Evolutionary conservation across 2,888 invertebrate genomes (phyloP).

Genomic region (Mechanitis messenoides): DNA sequence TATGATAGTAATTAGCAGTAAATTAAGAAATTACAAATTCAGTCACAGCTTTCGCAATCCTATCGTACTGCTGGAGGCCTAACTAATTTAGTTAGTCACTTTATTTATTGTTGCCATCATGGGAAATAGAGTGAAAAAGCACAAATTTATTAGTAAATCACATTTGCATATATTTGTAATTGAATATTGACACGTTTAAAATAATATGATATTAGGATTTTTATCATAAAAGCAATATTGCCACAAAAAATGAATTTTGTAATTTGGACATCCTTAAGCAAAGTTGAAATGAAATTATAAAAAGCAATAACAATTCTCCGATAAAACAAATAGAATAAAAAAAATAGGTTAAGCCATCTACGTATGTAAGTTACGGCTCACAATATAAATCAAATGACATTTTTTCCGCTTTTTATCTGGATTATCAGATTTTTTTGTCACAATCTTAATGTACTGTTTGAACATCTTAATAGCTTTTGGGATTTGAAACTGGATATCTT

Average conservation of each 20-base stretch:
- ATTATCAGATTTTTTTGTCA: not conserved
- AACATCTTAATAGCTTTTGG: slow-evolving; percentile 5
- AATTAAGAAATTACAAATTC: slow-evolving; percentile 1
- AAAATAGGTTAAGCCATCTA: too few relatives aligned
- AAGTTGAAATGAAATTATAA: too few relatives aligned
- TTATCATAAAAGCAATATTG: too few relatives aligned
- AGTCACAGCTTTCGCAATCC: not conserved
- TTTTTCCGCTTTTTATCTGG: slow-evolving; percentile 1
- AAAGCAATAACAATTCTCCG: too few relatives aligned
- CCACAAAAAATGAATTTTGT: too few relatives aligned
- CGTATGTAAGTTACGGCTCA: too few relatives aligned
- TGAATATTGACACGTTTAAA: not conserved
- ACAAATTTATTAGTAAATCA: not conserved
- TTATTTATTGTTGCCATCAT: slow-evolving; percentile 15
- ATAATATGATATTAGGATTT: not conserved
- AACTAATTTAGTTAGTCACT: slow-evolving; percentile 21
- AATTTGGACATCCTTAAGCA: too few relatives aligned
- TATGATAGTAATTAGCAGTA: slow-evolving; percentile 1
- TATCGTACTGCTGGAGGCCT: slow-evolving; percentile 13
- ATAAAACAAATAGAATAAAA: too few relatives aligned
- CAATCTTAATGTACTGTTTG: slow-evolving; percentile 2
- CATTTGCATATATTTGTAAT: slow-evolving; percentile 5
- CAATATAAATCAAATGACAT: not conserved
- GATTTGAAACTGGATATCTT: not conserved
- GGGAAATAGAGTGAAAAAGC: not conserved